Conservation (phyloP, 92 coral and sea anemone genomes). For the Micromussa lordhowensis region DNA sequence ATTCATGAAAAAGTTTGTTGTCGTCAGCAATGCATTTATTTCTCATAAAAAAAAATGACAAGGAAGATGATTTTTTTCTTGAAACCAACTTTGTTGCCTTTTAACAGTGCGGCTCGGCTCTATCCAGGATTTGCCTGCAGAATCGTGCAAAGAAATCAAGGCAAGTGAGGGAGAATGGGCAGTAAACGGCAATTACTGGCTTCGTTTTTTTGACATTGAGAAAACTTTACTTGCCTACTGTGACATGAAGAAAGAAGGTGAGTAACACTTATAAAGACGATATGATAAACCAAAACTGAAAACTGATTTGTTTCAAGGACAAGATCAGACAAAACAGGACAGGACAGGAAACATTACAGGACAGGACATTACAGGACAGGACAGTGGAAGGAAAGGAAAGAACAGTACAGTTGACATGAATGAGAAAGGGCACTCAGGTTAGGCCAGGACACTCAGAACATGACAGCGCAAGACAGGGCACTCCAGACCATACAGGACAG, state of each 20-base stretch:
- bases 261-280: background rate
- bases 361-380: too few relatives aligned
- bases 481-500: too few relatives aligned
- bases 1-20: too few relatives aligned
- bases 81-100: background rate
- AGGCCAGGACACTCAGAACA: too few relatives aligned
- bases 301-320: background rate
- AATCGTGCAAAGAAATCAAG: background rate
- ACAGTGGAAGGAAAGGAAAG: too few relatives aligned
- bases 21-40: too few relatives aligned
- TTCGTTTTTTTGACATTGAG: background rate
- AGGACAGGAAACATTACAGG: too few relatives aligned
- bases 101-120: background rate
- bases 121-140: background rate
- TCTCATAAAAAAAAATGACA: background rate
- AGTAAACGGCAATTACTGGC: background rate
- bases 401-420: too few relatives aligned
- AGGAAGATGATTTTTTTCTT: too few relatives aligned
- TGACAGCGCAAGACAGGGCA: too few relatives aligned
- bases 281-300: background rate
- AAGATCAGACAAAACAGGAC: too few relatives aligned
- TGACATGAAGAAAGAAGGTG: background rate
- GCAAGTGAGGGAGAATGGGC: background rate
- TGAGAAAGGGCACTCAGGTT: too few relatives aligned
- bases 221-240: background rate